phyloP scores from a whole-genome alignment of 2,888 invertebrate genomes.

The Mimachlamys varia region DNA sequence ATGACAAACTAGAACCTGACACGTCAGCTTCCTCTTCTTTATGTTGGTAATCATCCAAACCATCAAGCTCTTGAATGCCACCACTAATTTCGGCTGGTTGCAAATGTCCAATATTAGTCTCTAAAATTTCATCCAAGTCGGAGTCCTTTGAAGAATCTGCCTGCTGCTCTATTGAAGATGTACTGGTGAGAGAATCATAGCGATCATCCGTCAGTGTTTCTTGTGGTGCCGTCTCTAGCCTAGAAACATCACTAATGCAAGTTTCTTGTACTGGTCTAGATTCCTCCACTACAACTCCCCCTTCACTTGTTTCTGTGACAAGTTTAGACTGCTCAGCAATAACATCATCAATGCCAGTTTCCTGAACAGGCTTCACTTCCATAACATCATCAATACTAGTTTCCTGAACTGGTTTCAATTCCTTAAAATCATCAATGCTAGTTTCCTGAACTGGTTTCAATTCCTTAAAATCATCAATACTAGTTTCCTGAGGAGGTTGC shows the following conservation, averaged over 20 bases:
- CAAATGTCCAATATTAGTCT: conserved; percentile 1
- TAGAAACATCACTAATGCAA: conserved; percentile 42
- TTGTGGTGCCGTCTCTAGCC: conserved; percentile 36
- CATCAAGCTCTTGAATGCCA: neutral
- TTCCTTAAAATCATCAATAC: neutral
- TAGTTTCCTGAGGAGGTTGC: neutral
- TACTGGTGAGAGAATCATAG: conserved; percentile 78
- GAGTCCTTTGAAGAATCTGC: conserved; percentile 49
- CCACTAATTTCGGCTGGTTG: neutral
- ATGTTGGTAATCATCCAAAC: neutral
- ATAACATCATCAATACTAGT: neutral
- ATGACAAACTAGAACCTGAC: neutral
- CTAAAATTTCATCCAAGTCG: conserved; percentile 39
- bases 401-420: neutral
- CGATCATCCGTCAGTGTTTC: conserved; percentile 39
- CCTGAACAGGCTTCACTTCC: neutral
- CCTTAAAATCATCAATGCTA: neutral
- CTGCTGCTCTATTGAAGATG: conserved; percentile 48
- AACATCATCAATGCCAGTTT: neutral
- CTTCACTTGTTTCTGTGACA: neutral
- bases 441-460: neutral
- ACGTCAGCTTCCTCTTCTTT: neutral
- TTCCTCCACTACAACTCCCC: conserved; percentile 50
- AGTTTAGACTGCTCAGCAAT: conserved; percentile 28
- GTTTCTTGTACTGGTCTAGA: conserved; percentile 83